A percentile compares a stretch with the other conserved stretches of the same genome.
These are phyloP conservation scores for Panopea generosa DNA, from an alignment of 2,888 invertebrate species.

Conservation along the genomic window DNA sequence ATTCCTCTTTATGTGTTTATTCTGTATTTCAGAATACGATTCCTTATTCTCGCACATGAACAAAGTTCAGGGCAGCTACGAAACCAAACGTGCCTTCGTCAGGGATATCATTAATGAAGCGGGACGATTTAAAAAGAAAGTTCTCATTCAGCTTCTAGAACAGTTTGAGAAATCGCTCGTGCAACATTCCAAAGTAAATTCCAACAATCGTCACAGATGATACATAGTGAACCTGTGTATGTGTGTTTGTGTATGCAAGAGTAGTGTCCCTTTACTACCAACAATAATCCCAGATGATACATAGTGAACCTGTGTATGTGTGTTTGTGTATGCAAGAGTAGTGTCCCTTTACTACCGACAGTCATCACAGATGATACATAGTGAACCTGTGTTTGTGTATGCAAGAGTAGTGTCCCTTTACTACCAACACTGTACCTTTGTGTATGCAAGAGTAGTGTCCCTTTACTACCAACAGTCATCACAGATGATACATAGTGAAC, in stretches of 20 bases:
- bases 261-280: not conserved
- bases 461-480: slow-evolving; percentile 1
- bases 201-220: slow-evolving; percentile 31
- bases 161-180: slow-evolving; percentile 72
- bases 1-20: not conserved
- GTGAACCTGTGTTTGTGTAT: not conserved
- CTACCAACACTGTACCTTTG: too few species aligned
- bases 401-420: not conserved
- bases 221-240: not conserved
- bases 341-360: not conserved
- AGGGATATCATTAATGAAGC: slow-evolving; percentile 81
- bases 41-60: slow-evolving; percentile 77
- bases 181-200: slow-evolving; percentile 50
- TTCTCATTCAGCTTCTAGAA: slow-evolving; percentile 74
- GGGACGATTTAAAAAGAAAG: slow-evolving; percentile 79
- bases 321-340: too few species aligned
- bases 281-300: not conserved
- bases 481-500: slow-evolving; percentile 36
- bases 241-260: not conserved
- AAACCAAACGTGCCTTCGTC: slow-evolving; percentile 76
- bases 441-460: too few species aligned
- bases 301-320: too few species aligned
- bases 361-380: slow-evolving; percentile 29
- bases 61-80: slow-evolving; percentile 77
- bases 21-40: slow-evolving; percentile 77